phyloP scores from a whole-genome alignment of 2,113 vertebrate genomes.

The Pedetes capensis region DNA sequence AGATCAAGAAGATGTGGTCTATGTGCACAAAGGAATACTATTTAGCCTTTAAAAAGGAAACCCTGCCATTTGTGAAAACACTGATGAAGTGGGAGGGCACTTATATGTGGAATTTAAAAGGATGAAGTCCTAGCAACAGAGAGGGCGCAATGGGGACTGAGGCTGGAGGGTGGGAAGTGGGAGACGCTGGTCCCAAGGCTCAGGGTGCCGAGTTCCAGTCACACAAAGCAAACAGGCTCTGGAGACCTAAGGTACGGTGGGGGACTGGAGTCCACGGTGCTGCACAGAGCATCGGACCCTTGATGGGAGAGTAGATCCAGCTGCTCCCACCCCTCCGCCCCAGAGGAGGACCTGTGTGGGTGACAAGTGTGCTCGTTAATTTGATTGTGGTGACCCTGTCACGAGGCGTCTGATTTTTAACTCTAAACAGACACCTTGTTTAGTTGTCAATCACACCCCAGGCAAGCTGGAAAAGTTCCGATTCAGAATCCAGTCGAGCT shows the following conservation, averaged over 20 bases:
- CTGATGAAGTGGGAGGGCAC: not conserved
- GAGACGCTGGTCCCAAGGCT: fast-evolving
- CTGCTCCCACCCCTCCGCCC: not conserved
- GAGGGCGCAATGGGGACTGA: not conserved
- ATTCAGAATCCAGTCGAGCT: not conserved
- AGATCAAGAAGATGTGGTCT: not conserved
- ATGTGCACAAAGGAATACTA: not conserved
- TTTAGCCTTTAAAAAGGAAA: not conserved
- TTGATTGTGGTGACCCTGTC: not conserved
- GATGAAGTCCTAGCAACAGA: not conserved
- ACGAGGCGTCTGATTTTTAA: fast-evolving
- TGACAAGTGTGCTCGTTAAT: too few relatives aligned
- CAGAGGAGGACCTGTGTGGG: not conserved
- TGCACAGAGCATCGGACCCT: fast-evolving
- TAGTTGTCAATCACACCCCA: not conserved
- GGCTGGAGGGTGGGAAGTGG: fast-evolving
- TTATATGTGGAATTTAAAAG: not conserved
- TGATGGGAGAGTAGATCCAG: too few relatives aligned
- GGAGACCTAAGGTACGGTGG: too few relatives aligned
- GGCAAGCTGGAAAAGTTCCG: not conserved
- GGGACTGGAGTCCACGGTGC: fast-evolving
- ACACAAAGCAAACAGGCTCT: not conserved
- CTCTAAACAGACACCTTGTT: not conserved
- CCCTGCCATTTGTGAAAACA: not conserved
- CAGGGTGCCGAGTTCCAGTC: not conserved